These are phyloP conservation scores for Neodiprion virginianus DNA, from an alignment of 1,140 invertebrate species.

Conservation along the genomic window DNA sequence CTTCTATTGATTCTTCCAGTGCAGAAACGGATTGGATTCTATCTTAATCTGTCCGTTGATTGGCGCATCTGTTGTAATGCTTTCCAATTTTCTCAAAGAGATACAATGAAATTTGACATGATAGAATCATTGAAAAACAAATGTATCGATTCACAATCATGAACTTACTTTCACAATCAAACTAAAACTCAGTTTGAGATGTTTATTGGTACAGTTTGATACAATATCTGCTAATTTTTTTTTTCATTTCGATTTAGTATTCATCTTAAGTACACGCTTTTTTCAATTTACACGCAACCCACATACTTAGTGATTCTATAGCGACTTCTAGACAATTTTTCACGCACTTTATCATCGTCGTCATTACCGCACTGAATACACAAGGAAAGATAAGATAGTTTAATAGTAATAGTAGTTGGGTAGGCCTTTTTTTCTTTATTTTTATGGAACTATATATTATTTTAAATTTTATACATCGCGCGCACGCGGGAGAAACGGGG, in stretches of 20 bases:
- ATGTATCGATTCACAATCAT: no score
- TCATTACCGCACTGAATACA: no score
- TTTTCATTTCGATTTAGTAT: constrained; percentile 24
- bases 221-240: constrained; percentile 21
- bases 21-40: no score
- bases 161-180: no score
- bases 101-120: no score
- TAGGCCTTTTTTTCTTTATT: constrained; percentile 32
- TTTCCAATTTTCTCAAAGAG: no score
- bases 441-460: constrained; percentile 30
- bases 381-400: neutral
- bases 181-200: no score
- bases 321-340: neutral
- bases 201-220: neutral
- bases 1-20: no score
- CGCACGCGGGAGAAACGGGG: constrained; percentile 20
- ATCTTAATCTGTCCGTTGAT: no score
- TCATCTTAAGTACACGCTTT: constrained; percentile 14
- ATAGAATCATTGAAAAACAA: no score
- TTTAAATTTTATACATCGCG: constrained; percentile 41
- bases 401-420: constrained; percentile 18
- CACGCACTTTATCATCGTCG: no score
- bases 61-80: no score
- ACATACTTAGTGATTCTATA: constrained; percentile 8
- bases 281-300: neutral